Evolutionary conservation across 2,888 invertebrate genomes (phyloP).

Genomic region (Scrobipalpa atriplicella): DNA sequence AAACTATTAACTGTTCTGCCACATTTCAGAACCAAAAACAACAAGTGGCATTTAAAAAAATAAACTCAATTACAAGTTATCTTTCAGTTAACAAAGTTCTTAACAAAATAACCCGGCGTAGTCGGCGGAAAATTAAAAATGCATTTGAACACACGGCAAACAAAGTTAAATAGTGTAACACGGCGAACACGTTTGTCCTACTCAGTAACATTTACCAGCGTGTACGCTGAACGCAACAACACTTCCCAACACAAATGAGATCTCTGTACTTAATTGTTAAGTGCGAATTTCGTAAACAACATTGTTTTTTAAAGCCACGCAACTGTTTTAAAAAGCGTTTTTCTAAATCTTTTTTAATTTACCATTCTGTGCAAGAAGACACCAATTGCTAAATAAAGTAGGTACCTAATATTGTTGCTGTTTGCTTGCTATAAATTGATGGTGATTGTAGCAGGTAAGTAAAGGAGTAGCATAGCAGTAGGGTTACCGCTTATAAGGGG

Average conservation of each 20-base stretch:
- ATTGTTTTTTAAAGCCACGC: neutral
- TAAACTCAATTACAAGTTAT: slow-evolving; percentile 37
- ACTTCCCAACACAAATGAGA: slow-evolving; percentile 10
- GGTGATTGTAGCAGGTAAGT: no score
- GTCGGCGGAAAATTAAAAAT: slow-evolving; percentile 54
- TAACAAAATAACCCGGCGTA: slow-evolving; percentile 39
- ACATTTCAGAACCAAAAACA: slow-evolving; percentile 2
- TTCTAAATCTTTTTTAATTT: neutral
- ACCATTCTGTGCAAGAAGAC: no score
- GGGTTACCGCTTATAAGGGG: no score
- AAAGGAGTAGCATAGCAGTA: no score
- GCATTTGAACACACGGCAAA: slow-evolving; percentile 50
- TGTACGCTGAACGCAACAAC: slow-evolving; percentile 1
- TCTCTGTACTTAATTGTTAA: slow-evolving; percentile 12
- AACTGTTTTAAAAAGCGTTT: neutral
- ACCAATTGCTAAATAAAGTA: no score
- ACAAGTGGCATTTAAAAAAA: slow-evolving; percentile 29
- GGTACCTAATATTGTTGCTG: no score
- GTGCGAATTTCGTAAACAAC: slow-evolving; percentile 5
- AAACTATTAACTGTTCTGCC: slow-evolving; percentile 23
- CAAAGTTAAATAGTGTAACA: slow-evolving; percentile 56
- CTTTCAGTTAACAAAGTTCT: slow-evolving; percentile 34
- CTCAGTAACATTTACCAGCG: slow-evolving; percentile 61
- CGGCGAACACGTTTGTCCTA: slow-evolving; percentile 48
- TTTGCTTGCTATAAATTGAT: no score